phyloP scores from a whole-genome alignment of 2,113 vertebrate species.

The Poecile atricapillus region DNA sequence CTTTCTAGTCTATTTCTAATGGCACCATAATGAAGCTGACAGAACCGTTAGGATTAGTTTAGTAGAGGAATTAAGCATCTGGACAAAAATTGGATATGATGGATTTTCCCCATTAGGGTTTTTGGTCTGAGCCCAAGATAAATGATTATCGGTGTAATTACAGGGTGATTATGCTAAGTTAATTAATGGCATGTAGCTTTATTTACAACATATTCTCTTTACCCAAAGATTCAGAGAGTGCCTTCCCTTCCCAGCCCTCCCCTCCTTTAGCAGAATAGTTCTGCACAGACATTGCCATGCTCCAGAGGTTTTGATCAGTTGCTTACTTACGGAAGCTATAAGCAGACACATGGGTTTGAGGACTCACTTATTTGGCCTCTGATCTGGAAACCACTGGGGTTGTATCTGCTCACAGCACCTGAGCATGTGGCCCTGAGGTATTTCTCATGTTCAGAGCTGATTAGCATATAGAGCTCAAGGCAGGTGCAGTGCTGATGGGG shows the following conservation, averaged over 20 bases:
- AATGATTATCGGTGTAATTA: conserved; percentile 63
- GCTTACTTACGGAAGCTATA: conserved; percentile 4
- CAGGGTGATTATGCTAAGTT: conserved; percentile 50
- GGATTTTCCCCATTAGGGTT: conserved; percentile 62
- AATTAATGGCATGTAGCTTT: conserved; percentile 59
- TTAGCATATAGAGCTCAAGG: background rate
- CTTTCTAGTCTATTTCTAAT: conserved; percentile 32
- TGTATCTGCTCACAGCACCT: background rate
- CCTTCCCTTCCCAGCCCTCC: background rate
- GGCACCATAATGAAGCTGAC: conserved; percentile 43
- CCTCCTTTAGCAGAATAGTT: background rate
- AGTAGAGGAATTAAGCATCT: conserved; percentile 60
- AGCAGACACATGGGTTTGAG: background rate
- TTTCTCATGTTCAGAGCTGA: background rate
- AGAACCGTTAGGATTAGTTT: conserved; percentile 49
- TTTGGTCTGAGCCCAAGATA: conserved; percentile 61
- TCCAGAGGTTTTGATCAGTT: background rate
- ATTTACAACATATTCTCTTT: conserved; percentile 55
- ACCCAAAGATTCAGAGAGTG: background rate
- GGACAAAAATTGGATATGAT: conserved; percentile 64
- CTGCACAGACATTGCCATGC: background rate
- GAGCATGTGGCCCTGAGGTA: background rate
- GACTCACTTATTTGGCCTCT: background rate
- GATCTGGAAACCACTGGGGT: background rate
- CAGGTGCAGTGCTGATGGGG: background rate